A percentile compares a stretch with the other conserved stretches of the same genome.
phyloP scores from a whole-genome alignment of 2,888 invertebrate species.

The Drosophila tanythrix region DNA sequence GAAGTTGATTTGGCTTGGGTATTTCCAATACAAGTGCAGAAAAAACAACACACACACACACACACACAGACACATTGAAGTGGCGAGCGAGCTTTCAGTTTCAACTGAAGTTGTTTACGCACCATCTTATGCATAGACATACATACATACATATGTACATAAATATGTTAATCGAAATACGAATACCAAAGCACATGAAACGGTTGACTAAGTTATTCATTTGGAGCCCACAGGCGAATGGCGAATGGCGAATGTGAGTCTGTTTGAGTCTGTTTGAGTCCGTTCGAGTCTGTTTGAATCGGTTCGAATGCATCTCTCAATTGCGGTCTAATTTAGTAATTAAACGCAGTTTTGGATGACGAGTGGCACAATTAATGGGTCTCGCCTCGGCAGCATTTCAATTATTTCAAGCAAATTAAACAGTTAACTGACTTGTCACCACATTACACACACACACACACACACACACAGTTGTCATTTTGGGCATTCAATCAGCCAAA shows the following conservation, averaged over 20 bases:
- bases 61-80: not conserved
- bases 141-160: not conserved
- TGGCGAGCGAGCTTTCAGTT: constrained; percentile 42
- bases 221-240: constrained; percentile 18
- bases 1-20: constrained; percentile 49
- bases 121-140: constrained; percentile 2
- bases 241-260: constrained; percentile 2
- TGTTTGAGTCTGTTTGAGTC: not conserved
- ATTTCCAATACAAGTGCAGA: constrained; percentile 59
- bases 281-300: not conserved
- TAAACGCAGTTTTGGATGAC: constrained; percentile 60
- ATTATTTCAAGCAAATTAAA: constrained; percentile 81
- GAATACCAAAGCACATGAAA: constrained; percentile 21
- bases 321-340: constrained; percentile 72
- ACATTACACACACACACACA: constrained; percentile 24
- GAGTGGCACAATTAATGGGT: constrained; percentile 47
- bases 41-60: not conserved
- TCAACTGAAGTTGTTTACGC: constrained; percentile 54
- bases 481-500: constrained; percentile 66
- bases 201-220: constrained; percentile 16
- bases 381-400: constrained; percentile 65
- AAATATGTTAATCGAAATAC: constrained; percentile 22
- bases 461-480: constrained; percentile 27
- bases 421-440: constrained; percentile 78
- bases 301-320: constrained; percentile 6